Evolutionary conservation across 2,797 vertebrate species (phyloP), one percentile per base, ranked within the genome.

Genomic region (Tadarida brasiliensis): DNA sequence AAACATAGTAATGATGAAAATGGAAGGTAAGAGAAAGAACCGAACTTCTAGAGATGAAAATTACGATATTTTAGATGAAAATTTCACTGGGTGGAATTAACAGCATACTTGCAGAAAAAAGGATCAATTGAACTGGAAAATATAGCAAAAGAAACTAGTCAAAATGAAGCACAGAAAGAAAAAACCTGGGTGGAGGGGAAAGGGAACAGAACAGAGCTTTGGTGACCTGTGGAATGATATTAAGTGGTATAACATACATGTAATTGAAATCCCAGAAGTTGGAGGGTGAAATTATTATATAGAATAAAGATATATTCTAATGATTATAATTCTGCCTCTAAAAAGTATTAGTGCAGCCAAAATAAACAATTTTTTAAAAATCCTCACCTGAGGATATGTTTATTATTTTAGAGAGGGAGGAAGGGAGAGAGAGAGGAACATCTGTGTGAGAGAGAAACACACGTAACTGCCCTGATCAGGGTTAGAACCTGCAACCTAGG

Each of bases 11-110:
- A 33, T 33, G 61, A 74, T 22, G 84, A 76, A 94, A 93, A 93
- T 51, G 20, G 20, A 61, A 78, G 30, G 47, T 24, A 61, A 59
- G 76, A 90, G 84, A 71, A 90, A 71, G 26, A 94, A 35, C 49
- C 1, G 39, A 87, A 88, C 24, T 59, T 28, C n/a, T 30, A 44
- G 30, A 87, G 39, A 39, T 74, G 54, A 76, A 80, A 85, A 86
- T 30, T 56, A 78, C 12, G 71, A 44, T 77, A 83, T 94, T 92
- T 96, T 71, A 91, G 93, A 71, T 67, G 63, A 94, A 91, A 91
- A 78, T 11, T 28, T 73, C 88, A 63, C 47, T 71, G n/a, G 26
- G 65, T 82, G 24, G 51, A 85, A 87, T 59, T 57, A 87, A 82
- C 5, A 73, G 17, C 39, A 67, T 65, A 71, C 85, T 57, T 90